Percentiles rank a stretch among this genome's conserved stretches.
Evolutionary conservation across 2,113 vertebrate species (phyloP).

Genomic region (Piaya cayana): DNA sequence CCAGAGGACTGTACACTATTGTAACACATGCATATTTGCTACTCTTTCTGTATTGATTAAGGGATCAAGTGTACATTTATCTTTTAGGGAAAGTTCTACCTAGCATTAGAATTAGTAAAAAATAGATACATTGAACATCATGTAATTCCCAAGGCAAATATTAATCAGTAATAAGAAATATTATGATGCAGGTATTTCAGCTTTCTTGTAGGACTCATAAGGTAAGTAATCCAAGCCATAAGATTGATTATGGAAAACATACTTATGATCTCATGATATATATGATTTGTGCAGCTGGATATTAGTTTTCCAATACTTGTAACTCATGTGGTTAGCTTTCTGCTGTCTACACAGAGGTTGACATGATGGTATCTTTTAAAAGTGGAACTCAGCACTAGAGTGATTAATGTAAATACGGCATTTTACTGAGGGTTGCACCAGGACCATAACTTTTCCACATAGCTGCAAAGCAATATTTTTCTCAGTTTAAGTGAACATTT

Average conservation of each 20-base stretch:
- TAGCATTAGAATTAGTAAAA: constrained; percentile 55
- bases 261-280: constrained; percentile 63
- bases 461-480: not conserved
- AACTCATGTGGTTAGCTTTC: constrained; percentile 60
- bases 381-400: not conserved
- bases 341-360: constrained; percentile 37
- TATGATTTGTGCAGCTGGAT: constrained; percentile 62
- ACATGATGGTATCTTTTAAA: constrained; percentile 48
- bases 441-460: not conserved
- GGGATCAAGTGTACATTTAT: constrained; percentile 61
- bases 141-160: constrained; percentile 71
- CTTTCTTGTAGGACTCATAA: constrained; percentile 60
- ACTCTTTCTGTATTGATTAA: constrained; percentile 38
- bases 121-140: constrained; percentile 71
- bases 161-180: constrained; percentile 73
- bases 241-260: constrained; percentile 74
- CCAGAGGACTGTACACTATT: not conserved
- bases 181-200: constrained; percentile 65
- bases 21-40: not conserved
- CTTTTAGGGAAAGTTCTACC: constrained; percentile 66
- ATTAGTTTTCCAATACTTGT: constrained; percentile 63
- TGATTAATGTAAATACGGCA: not conserved
- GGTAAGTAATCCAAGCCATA: constrained; percentile 63
- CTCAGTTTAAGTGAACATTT: not conserved
- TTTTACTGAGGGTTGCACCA: not conserved